Conservation (phyloP, 30 jellyfish, hydroid and myxozoan species). For the Aurelia sp. region DNA sequence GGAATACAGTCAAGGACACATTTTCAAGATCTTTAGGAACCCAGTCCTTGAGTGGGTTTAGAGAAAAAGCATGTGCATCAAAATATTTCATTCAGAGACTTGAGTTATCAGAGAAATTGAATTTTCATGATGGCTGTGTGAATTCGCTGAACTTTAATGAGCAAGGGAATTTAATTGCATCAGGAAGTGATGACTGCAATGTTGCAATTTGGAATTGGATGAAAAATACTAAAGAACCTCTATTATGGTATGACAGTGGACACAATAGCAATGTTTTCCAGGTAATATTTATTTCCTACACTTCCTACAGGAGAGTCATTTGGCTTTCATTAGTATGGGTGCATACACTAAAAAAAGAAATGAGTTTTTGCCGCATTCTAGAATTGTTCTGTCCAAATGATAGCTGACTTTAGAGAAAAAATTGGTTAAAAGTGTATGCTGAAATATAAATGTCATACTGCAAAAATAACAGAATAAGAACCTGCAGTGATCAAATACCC, state of each 20-base stretch:
- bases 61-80: constrained; percentile 72
- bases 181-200: constrained; percentile 93
- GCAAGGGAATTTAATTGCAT: constrained; percentile 87
- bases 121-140: constrained; percentile 95
- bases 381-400: no score
- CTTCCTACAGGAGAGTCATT: no score
- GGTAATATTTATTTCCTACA: constrained; percentile 30
- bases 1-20: constrained; percentile 54
- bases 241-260: constrained; percentile 87
- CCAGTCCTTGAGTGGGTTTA: constrained; percentile 33
- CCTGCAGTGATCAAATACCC: no score
- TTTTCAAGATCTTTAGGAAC: constrained; percentile 58
- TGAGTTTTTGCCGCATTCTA: no score
- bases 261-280: constrained; percentile 95
- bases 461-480: no score
- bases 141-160: constrained; percentile 84
- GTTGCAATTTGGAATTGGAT: constrained; percentile 95
- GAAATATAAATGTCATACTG: no score
- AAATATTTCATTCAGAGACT: constrained; percentile 71
- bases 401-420: no score
- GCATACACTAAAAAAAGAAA: no score
- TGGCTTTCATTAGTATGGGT: no score
- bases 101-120: constrained; percentile 39
- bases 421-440: no score
- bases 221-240: constrained; percentile 69